Evolutionary conservation across 1,140 invertebrate genomes (phyloP), one percentile per base, ranked within the genome.

Genomic region (Amyelois transitella): DNA sequence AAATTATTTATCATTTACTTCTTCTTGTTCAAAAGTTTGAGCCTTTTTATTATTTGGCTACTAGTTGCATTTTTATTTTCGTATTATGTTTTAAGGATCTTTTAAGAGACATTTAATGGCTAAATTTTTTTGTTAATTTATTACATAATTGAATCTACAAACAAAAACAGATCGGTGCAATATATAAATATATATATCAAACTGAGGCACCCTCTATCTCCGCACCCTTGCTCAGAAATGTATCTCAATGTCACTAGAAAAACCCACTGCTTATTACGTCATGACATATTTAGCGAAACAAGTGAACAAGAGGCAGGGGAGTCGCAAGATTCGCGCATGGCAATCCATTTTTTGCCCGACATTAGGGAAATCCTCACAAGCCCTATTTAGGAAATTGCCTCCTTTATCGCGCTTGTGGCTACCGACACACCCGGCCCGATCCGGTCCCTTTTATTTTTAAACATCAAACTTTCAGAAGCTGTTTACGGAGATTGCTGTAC

Each of bases 381-480:
- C 65, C 72, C 69, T 79, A 75, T 81, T 81, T 77, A 75, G 77
- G 64, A 83, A 77, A 83, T 83, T 81, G 72, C 72, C 66, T 81
- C 67, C 67, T 78, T 77, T 77, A 79, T 83, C 77, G 71, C 62
- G 55, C 49, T 65, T 70, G 63, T 66, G 69, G 73, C 67, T 72
- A 64, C 25, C 25, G 8, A 64, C 66, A 69, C 61, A 58, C 66
- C 51, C 45, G 65, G 60, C 59, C 52, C 62, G 62, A 66, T 59
- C 44, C 57, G 25, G 47, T 38, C 47, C 28, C 49, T 54, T 62
- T 72, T 63, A 65, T 64, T 62, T 66, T 66, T 66, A 58, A 54
- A 49, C 50, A 52, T 54, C 50, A 49, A 57, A 58, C 55, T 57
- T 53, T 64, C 49, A 66, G 58, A 59, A 55, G 44, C 49, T 21